These are phyloP conservation scores for Ispidina lecontei DNA, from an alignment of 2,797 vertebrate genomes.

Conservation along the genomic window DNA sequence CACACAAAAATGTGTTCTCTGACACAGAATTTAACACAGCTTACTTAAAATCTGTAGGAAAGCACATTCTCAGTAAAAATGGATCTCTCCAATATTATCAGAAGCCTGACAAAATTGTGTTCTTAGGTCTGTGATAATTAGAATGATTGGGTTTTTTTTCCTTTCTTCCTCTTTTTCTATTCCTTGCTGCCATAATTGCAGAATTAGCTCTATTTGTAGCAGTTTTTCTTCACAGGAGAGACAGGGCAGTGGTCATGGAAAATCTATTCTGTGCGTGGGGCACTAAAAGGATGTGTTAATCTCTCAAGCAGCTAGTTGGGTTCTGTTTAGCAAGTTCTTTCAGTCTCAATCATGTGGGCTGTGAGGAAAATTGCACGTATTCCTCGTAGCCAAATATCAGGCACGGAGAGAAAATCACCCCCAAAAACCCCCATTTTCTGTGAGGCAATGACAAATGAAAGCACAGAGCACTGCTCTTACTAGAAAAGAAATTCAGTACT, in stretches of 20 bases:
- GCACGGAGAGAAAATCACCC: neutral
- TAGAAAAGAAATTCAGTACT: conserved; percentile 4
- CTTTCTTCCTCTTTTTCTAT: neutral
- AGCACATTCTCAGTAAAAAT: neutral
- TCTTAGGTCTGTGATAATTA: neutral
- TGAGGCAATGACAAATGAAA: neutral
- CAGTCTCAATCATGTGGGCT: neutral
- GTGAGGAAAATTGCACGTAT: neutral
- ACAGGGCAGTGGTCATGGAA: neutral
- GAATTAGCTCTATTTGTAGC: neutral
- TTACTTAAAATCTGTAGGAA: neutral
- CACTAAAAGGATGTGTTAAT: neutral
- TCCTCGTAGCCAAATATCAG: neutral
- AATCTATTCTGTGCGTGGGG: neutral
- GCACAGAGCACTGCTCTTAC: neutral
- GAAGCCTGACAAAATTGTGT: neutral
- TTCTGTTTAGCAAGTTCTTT: neutral
- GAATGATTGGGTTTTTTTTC: neutral
- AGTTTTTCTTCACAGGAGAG: neutral
- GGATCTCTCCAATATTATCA: neutral
- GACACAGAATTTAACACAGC: neutral
- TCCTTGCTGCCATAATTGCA: neutral
- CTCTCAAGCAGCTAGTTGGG: neutral
- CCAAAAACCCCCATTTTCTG: neutral
- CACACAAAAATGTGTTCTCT: neutral